These are phyloP conservation scores for Artemia sp. DNA, from an alignment of 2,888 invertebrate species.

Conservation along the genomic window DNA sequence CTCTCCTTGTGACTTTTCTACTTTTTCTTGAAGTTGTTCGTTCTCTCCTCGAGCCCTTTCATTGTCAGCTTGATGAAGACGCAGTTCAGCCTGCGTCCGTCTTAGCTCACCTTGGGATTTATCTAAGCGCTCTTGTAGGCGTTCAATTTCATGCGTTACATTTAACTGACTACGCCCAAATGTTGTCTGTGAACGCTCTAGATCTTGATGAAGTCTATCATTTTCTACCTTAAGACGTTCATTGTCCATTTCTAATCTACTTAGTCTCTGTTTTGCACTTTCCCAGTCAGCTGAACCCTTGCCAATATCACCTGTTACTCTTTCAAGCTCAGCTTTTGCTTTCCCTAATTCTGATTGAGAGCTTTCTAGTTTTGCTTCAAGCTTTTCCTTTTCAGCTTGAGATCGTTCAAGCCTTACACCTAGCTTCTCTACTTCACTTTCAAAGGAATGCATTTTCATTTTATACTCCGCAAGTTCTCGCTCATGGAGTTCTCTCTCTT, in stretches of 20 bases:
- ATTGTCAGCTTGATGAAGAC: conserved; percentile 78
- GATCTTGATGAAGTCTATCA: conserved; percentile 50
- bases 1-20: conserved; percentile 86
- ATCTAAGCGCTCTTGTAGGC: conserved; percentile 50
- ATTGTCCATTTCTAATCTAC: conserved; percentile 71
- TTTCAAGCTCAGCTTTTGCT: conserved; percentile 81
- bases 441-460: conserved; percentile 74
- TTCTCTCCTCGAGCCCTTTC: conserved; percentile 69
- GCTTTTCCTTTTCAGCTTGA: conserved; percentile 70
- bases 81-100: conserved; percentile 68
- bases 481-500: conserved; percentile 82
- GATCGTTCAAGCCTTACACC: conserved; percentile 69
- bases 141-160: conserved; percentile 50
- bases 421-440: conserved; percentile 48
- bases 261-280: conserved; percentile 59
- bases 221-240: conserved; percentile 42
- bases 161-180: conserved; percentile 64
- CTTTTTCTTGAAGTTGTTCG: conserved; percentile 68
- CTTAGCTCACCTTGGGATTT: conserved; percentile 66
- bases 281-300: conserved; percentile 78
- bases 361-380: conserved; percentile 76
- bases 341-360: conserved; percentile 85
- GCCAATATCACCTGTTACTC: conserved; percentile 72
- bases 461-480: conserved; percentile 85
- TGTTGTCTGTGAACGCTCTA: conserved; percentile 64